A percentile compares a stretch with the other conserved stretches of the same genome.
phyloP scores from a whole-genome alignment of 2,888 invertebrate genomes.

The Andrena marginata region DNA sequence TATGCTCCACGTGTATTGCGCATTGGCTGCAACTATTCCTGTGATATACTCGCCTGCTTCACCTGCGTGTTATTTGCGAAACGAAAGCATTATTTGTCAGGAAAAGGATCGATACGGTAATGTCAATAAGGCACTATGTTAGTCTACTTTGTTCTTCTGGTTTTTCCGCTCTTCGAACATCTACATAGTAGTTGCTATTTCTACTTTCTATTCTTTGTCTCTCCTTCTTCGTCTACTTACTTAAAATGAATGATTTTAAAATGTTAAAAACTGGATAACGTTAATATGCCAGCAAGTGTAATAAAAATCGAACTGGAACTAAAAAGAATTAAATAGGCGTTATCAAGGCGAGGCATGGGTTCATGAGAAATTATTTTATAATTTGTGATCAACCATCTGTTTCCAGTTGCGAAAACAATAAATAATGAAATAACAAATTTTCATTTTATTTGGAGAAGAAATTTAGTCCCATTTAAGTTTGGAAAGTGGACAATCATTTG shows the following conservation, averaged over 20 bases:
- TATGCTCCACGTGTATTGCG: slow-evolving; percentile 40
- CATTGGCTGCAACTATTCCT: slow-evolving; percentile 46
- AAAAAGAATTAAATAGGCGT: too few relatives aligned
- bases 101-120: slow-evolving; percentile 63
- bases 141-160: slow-evolving; percentile 39
- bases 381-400: too few relatives aligned
- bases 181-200: background rate
- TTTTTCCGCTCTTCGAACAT: slow-evolving; percentile 16
- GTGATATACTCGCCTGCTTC: slow-evolving; percentile 47
- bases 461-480: background rate
- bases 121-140: slow-evolving; percentile 60
- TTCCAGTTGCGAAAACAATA: too few relatives aligned
- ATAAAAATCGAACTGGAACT: too few relatives aligned
- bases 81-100: slow-evolving; percentile 63
- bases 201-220: background rate
- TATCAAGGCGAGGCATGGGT: too few relatives aligned
- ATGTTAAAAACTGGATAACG: background rate
- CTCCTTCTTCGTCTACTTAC: background rate
- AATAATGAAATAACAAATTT: background rate
- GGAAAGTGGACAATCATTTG: background rate
- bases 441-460: background rate
- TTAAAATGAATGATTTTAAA: too few relatives aligned
- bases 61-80: slow-evolving; percentile 56
- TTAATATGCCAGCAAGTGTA: background rate
- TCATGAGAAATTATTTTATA: background rate